A percentile compares a stretch with the other conserved stretches of the same genome.
Conservation (phyloP, 2,113 vertebrate genomes). For the Lates calcarifer region DNA sequence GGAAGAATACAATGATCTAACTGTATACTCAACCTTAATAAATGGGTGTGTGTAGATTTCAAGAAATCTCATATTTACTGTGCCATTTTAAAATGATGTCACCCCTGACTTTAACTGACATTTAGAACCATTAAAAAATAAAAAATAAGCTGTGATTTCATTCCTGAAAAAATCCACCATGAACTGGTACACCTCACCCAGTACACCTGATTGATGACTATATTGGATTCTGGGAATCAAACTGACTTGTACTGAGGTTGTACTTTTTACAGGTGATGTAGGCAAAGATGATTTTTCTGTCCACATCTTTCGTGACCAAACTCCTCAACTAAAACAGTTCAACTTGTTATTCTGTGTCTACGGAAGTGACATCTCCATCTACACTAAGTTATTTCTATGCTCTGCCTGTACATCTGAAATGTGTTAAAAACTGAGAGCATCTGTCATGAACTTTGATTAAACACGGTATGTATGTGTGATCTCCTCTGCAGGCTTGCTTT, state of each 20-base stretch:
- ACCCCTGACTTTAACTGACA: slow-evolving; percentile 7
- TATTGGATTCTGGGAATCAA: background rate
- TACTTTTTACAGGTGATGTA: background rate
- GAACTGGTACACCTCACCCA: background rate
- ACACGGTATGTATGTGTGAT: slow-evolving; percentile 19
- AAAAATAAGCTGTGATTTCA: background rate
- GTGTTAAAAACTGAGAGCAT: slow-evolving; percentile 28
- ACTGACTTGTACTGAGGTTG: background rate
- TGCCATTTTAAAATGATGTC: slow-evolving; percentile 1
- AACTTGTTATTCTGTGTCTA: slow-evolving; percentile 46
- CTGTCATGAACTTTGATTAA: slow-evolving; percentile 36
- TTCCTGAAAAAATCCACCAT: slow-evolving; percentile 10
- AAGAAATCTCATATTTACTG: background rate
- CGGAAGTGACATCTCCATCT: slow-evolving; percentile 32
- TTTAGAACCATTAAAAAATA: background rate
- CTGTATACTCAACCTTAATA: slow-evolving; percentile 3
- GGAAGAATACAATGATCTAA: background rate
- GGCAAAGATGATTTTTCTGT: background rate
- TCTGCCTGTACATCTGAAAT: slow-evolving; percentile 20
- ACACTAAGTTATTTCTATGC: slow-evolving; percentile 7
- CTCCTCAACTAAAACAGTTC: background rate
- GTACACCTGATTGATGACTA: background rate
- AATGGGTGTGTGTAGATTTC: background rate
- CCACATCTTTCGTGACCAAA: background rate
- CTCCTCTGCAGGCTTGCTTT: slow-evolving; percentile 46